Evolutionary conservation across 2,797 vertebrate species (phyloP), one percentile per base, ranked within the genome.

Genomic region (Diplodus puntazzo): DNA sequence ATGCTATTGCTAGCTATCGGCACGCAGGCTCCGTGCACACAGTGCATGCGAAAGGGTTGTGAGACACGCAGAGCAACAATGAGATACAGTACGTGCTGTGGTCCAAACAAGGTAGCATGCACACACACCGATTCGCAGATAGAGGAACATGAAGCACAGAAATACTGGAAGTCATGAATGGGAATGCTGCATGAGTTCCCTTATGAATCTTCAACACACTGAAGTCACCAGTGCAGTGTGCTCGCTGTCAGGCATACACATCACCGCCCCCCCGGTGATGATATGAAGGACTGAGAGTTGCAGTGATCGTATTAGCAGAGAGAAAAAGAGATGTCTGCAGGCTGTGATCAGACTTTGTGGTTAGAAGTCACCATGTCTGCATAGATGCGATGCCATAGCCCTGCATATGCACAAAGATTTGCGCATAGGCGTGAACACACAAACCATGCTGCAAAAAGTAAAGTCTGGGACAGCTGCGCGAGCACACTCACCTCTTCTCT

Each of bases 401-500:
- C 34, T 69, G 54, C 48, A 53, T 53, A 70, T 45, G 60, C 30
- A 71, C 20, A 72, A 39, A 46, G 55, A 53, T 45, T 57, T 66
- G 73, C 12, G 27, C 69, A 82, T 14, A 64, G 21, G 34, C 58
- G 50, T 12, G 64, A 53, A 63, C 34, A 69, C 62, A 73, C 75
- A 87, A 64, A 80, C 52, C 87, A 87, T 87, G 84, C 88, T 60
- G 71, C 25, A 57, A 50, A 78, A 75, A 81, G 49, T 16, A 46
- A 57, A 72, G 69, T 75, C 6, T 42, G 50, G 69, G 61, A 1
- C 23, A 61, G 76, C 72, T 60, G 50, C 13, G 20, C 14, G 30
- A 9, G 59, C 52, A 34, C 21, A 76, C 96, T 96, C 86, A 99
- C 98, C 98, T 95, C 96, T 97, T 88, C 98, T 97, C 93, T 98